Conservation (phyloP, 2,113 vertebrate genomes). For the Bothrops jararaca region DNA sequence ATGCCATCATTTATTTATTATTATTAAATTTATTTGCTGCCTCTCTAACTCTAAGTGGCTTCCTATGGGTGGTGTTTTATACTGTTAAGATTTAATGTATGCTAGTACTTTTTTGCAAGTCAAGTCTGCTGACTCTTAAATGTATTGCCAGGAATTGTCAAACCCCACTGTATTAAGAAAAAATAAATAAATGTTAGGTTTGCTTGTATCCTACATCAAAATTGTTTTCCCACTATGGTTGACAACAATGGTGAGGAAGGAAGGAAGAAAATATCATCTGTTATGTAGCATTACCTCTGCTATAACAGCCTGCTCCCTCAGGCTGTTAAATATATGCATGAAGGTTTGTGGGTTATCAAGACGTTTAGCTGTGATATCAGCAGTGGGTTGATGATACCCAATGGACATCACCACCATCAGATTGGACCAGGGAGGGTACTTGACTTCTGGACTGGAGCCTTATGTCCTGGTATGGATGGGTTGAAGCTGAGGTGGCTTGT, state of each 20-base stretch:
- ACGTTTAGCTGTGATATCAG: neutral
- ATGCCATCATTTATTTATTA: neutral
- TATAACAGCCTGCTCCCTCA: neutral
- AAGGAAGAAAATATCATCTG: neutral
- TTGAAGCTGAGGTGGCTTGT: neutral
- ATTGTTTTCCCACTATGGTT: constrained; percentile 5
- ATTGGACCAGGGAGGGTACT: neutral
- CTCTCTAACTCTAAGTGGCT: neutral
- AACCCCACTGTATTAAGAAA: neutral
- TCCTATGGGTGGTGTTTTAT: neutral
- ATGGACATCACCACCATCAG: neutral
- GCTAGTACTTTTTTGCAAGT: constrained; percentile 19
- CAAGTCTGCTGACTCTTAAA: neutral
- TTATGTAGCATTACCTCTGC: neutral
- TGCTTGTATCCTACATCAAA: neutral
- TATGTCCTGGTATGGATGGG: neutral
- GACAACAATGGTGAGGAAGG: constrained; percentile 13
- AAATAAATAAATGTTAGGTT: neutral
- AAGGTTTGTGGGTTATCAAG: neutral
- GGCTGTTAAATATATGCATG: neutral
- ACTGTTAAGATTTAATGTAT: constrained; percentile 7
- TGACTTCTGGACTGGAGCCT: neutral
- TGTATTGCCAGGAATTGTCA: neutral
- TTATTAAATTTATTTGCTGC: neutral
- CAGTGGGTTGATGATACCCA: neutral